Percentiles rank a stretch among this genome's conserved stretches.
Conservation (phyloP, 2,888 invertebrate genomes). For the Boloria selene region DNA sequence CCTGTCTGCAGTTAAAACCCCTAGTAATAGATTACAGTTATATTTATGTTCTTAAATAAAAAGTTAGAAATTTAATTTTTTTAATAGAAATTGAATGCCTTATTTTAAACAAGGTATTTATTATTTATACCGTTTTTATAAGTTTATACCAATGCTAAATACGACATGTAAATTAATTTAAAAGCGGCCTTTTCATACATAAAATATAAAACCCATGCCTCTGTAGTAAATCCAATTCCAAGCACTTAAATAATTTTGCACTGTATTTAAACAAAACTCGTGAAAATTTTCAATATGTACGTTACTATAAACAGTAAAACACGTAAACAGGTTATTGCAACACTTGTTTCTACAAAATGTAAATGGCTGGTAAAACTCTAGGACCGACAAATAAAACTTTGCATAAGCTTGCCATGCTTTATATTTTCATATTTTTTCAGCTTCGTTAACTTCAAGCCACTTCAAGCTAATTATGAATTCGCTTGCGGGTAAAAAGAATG, state of each 20-base stretch:
- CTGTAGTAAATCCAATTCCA: too few species aligned
- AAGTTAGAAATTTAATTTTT: not conserved
- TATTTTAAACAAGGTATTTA: not conserved
- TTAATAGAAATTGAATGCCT: not conserved
- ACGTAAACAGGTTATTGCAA: slow-evolving; percentile 18
- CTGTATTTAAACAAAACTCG: not conserved
- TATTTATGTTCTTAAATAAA: slow-evolving; percentile 2
- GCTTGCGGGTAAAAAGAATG: slow-evolving; percentile 1
- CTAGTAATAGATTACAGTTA: slow-evolving; percentile 18
- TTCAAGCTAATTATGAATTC: slow-evolving; percentile 27
- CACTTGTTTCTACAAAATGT: slow-evolving; percentile 17
- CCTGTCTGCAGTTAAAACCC: slow-evolving; percentile 29
- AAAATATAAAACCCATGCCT: too few species aligned
- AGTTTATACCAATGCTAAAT: too few species aligned
- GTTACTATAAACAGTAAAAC: slow-evolving; percentile 3
- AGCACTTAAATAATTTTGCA: not conserved
- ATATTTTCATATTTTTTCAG: slow-evolving; percentile 25
- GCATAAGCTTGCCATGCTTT: slow-evolving; percentile 18
- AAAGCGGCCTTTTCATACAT: too few species aligned
- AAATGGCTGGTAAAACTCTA: slow-evolving; percentile 18
- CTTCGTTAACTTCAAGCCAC: slow-evolving; percentile 31
- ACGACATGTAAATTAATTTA: too few species aligned
- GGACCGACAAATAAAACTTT: slow-evolving; percentile 19
- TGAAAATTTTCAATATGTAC: not conserved
- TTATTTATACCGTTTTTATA: too few species aligned